Evolutionary conservation across 37 sponge, comb jelly and placozoan species (phyloP).

Genomic region (Agelas oroides): DNA sequence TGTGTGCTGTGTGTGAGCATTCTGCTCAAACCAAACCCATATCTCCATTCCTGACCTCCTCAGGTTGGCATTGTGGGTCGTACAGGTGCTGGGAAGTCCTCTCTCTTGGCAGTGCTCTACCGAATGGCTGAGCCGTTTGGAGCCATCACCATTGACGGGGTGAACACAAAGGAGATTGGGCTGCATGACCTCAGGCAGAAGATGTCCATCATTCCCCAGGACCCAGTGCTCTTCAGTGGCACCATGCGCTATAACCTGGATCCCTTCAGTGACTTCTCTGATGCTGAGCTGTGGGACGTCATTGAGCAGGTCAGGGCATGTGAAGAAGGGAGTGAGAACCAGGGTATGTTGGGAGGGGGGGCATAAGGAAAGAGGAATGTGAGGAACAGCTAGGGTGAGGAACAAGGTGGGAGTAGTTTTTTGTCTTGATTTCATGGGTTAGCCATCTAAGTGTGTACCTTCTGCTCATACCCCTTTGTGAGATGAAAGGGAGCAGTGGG

Average conservation of each 20-base stretch:
- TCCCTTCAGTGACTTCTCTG: constrained; percentile 79
- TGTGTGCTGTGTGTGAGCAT: neutral
- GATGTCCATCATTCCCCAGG: constrained; percentile 93
- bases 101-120: constrained; percentile 83
- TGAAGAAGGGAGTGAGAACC: neutral
- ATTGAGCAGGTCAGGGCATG: constrained; percentile 80
- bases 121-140: constrained; percentile 90
- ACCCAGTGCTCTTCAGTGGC: constrained; percentile 93
- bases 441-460: too few species aligned
- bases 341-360: neutral
- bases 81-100: constrained; percentile 96
- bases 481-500: too few species aligned
- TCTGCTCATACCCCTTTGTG: too few species aligned
- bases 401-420: too few species aligned
- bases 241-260: constrained; percentile 91
- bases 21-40: too few species aligned
- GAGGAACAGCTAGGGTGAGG: too few species aligned
- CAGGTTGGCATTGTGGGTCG: constrained; percentile 93
- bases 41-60: too few species aligned
- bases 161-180: constrained; percentile 72
- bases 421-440: neutral
- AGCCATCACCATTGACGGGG: constrained; percentile 78
- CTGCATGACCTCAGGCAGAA: constrained; percentile 80
- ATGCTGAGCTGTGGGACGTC: constrained; percentile 80
- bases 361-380: too few species aligned